These are phyloP conservation scores for Loris lydekkerianus DNA, from an alignment of 2,797 vertebrate species.

Conservation along the genomic window DNA sequence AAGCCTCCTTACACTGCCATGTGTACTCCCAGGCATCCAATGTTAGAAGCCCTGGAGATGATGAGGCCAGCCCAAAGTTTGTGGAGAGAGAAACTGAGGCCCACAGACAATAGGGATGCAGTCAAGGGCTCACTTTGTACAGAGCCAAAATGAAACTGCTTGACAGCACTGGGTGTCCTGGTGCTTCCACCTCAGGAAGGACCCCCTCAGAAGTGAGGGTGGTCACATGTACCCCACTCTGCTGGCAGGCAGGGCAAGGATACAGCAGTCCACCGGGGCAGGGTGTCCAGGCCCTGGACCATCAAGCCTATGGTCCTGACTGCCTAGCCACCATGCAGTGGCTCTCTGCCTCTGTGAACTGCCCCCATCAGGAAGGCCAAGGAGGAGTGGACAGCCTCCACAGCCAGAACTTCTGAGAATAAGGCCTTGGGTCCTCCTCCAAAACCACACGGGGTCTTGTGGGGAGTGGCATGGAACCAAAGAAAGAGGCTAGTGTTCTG, in stretches of 20 bases:
- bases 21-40: rapidly evolving
- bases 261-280: not conserved
- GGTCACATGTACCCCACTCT: not conserved
- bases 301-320: not conserved
- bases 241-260: not conserved
- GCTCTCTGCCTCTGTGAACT: not conserved
- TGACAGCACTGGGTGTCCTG: not conserved
- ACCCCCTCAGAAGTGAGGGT: not conserved
- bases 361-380: not conserved
- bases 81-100: not conserved
- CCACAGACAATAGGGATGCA: not conserved
- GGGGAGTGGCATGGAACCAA: not conserved
- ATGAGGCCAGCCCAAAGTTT: not conserved
- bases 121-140: not conserved
- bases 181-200: not conserved
- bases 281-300: not conserved
- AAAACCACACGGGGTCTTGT: not conserved
- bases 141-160: rapidly evolving
- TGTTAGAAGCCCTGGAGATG: rapidly evolving
- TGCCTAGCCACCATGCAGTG: not conserved
- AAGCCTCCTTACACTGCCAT: not conserved
- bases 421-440: not conserved
- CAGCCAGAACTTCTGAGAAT: not conserved
- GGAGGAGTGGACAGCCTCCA: not conserved
- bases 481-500: not conserved